phyloP scores from a whole-genome alignment of 2,888 invertebrate species.

The Zele albiditarsus region DNA sequence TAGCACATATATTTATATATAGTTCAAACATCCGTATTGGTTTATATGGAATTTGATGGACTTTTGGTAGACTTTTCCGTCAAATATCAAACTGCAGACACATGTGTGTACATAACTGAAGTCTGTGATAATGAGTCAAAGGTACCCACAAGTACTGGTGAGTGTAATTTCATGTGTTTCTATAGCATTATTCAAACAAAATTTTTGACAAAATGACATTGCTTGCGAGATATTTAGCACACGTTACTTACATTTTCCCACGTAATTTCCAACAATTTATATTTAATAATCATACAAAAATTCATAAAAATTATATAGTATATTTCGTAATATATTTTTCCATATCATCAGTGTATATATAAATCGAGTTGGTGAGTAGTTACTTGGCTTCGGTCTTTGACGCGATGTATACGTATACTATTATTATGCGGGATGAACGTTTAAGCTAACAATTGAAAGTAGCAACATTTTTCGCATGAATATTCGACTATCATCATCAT shows the following conservation, averaged over 20 bases:
- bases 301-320: not conserved
- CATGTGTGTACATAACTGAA: not conserved
- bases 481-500: not conserved
- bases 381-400: conserved; percentile 33
- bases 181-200: conserved; percentile 38
- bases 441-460: not conserved
- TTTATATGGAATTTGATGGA: too few species aligned
- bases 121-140: not conserved
- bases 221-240: not conserved
- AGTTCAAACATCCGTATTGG: too few species aligned
- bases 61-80: too few species aligned
- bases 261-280: not conserved
- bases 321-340: not conserved
- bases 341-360: not conserved
- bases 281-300: not conserved
- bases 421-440: not conserved
- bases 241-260: not conserved
- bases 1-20: too few species aligned
- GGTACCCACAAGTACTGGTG: conserved; percentile 17
- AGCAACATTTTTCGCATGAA: not conserved
- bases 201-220: conserved; percentile 44
- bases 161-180: conserved; percentile 35
- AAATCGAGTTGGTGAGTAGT: conserved; percentile 13
- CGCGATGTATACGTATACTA: conserved; percentile 11
- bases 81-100: not conserved